Evolutionary conservation across 2,888 invertebrate genomes (phyloP).

Genomic region (Dolichopus griseipennis): DNA sequence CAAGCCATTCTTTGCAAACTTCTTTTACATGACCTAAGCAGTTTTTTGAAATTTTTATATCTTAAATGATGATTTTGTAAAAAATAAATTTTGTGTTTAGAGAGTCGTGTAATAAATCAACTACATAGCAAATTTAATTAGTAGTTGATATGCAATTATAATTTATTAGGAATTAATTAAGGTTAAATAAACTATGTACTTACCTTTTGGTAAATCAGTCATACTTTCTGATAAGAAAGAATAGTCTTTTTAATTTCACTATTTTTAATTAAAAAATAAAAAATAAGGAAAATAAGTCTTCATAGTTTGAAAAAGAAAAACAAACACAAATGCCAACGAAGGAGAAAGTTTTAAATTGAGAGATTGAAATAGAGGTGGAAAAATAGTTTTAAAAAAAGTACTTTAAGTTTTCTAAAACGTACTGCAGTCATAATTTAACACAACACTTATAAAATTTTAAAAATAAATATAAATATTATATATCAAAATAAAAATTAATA

Average conservation of each 20-base stretch:
- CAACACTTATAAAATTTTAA: too few relatives aligned
- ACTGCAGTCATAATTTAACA: too few relatives aligned
- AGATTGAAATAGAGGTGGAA: too few relatives aligned
- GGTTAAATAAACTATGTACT: neutral
- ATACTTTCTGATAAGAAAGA: neutral
- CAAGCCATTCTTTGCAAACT: conserved; percentile 76
- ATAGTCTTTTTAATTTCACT: neutral
- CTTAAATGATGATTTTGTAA: too few relatives aligned
- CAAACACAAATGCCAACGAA: conserved; percentile 1
- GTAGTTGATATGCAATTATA: too few relatives aligned
- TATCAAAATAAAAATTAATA: too few relatives aligned
- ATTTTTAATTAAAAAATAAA: neutral
- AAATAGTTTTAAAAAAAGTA: too few relatives aligned
- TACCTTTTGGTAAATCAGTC: neutral
- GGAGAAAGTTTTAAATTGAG: neutral
- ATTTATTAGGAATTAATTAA: too few relatives aligned
- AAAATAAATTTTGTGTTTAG: too few relatives aligned
- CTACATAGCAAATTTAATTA: neutral
- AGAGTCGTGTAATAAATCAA: too few relatives aligned
- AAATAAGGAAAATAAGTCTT: neutral
- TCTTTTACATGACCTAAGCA: conserved; percentile 8
- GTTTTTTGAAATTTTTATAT: neutral
- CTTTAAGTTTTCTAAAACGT: too few relatives aligned
- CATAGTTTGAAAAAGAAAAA: neutral
- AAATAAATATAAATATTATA: too few relatives aligned